Percentiles rank a stretch among this genome's conserved stretches.
Conservation (phyloP, 2,888 invertebrate genomes). For the Oligia strigilis region DNA sequence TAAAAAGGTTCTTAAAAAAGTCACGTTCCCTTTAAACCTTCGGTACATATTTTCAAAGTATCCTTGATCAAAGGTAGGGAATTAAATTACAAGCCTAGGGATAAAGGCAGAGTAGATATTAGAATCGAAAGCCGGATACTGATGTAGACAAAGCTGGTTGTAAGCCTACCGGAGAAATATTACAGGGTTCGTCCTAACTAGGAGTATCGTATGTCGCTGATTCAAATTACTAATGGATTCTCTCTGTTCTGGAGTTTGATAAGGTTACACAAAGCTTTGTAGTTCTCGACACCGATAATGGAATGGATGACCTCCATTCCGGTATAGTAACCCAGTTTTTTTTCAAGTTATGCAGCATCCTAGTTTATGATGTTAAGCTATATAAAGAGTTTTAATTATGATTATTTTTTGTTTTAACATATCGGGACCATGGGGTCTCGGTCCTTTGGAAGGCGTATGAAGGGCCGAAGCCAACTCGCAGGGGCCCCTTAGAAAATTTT, state of each 20-base stretch:
- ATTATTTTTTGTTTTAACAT: too few relatives aligned
- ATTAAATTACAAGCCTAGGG: constrained; percentile 38
- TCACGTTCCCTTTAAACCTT: neutral
- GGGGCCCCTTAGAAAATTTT: too few relatives aligned
- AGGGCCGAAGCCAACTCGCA: too few relatives aligned
- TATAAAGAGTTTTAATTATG: too few relatives aligned
- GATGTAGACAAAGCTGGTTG: constrained; percentile 23
- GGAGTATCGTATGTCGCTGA: constrained; percentile 32
- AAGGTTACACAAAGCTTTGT: constrained; percentile 45
- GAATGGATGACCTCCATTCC: constrained; percentile 9
- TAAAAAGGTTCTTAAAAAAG: neutral
- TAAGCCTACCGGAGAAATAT: constrained; percentile 28
- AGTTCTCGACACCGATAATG: constrained; percentile 27
- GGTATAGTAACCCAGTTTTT: neutral
- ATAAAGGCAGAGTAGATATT: constrained; percentile 16
- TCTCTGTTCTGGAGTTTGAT: constrained; percentile 19
- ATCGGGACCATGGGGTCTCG: too few relatives aligned
- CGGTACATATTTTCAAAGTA: constrained; percentile 8
- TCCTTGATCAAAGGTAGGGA: constrained; percentile 42
- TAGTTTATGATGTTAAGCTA: too few relatives aligned
- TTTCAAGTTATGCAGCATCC: neutral
- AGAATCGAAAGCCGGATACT: constrained; percentile 22
- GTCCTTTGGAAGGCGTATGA: too few relatives aligned
- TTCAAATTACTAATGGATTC: constrained; percentile 59
- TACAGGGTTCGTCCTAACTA: constrained; percentile 1